Evolutionary conservation across 1,140 invertebrate species (phyloP), one percentile per base, ranked within the genome.

Genomic region (Pristionchus pacificus): DNA sequence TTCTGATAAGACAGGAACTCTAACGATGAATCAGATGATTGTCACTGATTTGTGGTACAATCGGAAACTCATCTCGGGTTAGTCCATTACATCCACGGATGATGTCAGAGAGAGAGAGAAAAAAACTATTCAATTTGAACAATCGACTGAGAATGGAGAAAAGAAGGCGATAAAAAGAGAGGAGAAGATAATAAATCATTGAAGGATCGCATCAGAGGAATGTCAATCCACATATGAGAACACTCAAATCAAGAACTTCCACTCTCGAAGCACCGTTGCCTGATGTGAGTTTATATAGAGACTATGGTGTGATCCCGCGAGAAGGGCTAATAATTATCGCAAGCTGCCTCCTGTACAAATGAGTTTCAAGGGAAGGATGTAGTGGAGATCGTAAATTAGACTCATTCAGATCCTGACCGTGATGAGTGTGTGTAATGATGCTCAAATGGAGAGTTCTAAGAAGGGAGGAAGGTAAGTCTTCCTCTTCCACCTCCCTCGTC

Each of bases 1-100:
- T 85, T 97, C 93, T 1, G 96, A 99, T 86, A 99, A 99, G 87
- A 99, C 96, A 29, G 97, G 97, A 32, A 99, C 97, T 0, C 87
- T 99, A 49, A 99, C 97, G 0, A 93, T 94, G 85, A 99, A 98
- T 85, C 94, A 97, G 86, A 99, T 98, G 96, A 98, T 95, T 1
- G 94, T 93, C 25, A 86, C 85, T 19, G 77, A 80, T 65, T 63
- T 82, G 33, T 82, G 80, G 80, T 79, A 77, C 62, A 72, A 73
- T 60, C 72, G 81, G 60, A 66, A 76, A 38, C 80, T 74, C 33
- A 67, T 81, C n/a, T 74, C 63, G 32, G 80, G 80, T 79, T 38
- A 30, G 33, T 29, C n/a, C n/a, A n/a, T n/a, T n/a, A n/a, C n/a
- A n/a, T n/a, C n/a, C n/a, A n/a, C n/a, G n/a, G n/a, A n/a, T n/a